Base-by-base conservation (phyloP, 2,797 vertebrate genomes). In the Bryconaethiops microstoma region DNA sequence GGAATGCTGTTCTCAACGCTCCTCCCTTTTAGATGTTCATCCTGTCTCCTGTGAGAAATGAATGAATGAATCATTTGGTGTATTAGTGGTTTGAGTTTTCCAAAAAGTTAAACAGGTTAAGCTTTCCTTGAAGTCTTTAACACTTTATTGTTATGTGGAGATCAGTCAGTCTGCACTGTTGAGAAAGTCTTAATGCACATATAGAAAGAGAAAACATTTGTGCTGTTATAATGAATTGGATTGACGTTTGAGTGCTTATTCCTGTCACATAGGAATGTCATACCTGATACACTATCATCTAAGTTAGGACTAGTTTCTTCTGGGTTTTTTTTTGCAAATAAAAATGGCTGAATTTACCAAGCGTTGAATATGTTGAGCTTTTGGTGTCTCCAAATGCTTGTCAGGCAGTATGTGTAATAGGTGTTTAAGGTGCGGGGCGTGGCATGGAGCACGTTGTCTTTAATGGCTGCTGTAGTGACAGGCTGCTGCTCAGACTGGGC, bases 401-500 rank as follows among this genome's bases (percentile, higher is more conserved):
- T 25, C 1, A 0, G n/a, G 8, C 19, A 0, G 25, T 48, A 17
- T 50, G 59, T 40, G 74, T 17, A 68, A 40, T 21, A 68, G 65
- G 19, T 76, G 74, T 80, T 74, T 39, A 45, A 9, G 14, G 14
- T 5, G 50, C 1, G 80, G 82, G 83, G 82, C 73, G 85, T 85
- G 83, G 82, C 68, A 68, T 60, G 2, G 68, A 14, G 63, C 16
- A 60, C 57, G 50, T 39, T 78, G 73, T 74, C 57, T 21, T 72
- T 13, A 13, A 67, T 73, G 60, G 76, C 60, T 74, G 63, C 77
- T 76, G 23, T 70, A 57, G 52, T 78, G 55, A 64, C 73, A 77
- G 74, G 76, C 77, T 80, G 62, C 74, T 71, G 80, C 72, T 76
- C 71, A 45, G 21, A 54, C 9, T 54, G 83, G 85, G 82, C 42